Evolutionary conservation across 1,140 invertebrate genomes (phyloP), one percentile per base, ranked within the genome.

Genomic region (Temnothorax longispinosus): DNA sequence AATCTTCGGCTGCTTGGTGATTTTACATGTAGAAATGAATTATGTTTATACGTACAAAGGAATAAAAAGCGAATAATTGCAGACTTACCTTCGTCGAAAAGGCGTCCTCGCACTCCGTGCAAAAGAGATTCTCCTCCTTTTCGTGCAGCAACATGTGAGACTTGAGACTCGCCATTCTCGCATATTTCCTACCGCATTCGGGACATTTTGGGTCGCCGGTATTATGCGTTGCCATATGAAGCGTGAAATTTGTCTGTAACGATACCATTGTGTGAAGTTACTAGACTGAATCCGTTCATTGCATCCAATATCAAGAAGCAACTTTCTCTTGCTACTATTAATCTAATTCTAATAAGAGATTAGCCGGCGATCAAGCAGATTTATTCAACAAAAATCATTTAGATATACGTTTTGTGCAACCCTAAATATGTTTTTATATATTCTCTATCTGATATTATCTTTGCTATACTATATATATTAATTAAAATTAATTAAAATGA

Each of bases 61-160:
- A 72, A 76, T 54, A 77, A 64, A 5, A 47, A 54, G 76, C 60
- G 56, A 67, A 80, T 35, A 72, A 69, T 76, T 58, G 21, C 18
- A 35, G 44, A 92, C 92, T 92, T 93, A 97, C 97, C 95, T 97
- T 96, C 41, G 96, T 96, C 77, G 95, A 94, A 94, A 97, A 97
- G 90, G 97, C 96, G 86, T 97, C 97, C 18, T 96, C 96, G 94
- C 97, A 98, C 91, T 97, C 97, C 11, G 95, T 95, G 92, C 97
- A 98, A 88, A 96, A 96, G 15, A 97, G 93, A 90, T 95, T 96
- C 92, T 98, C 97, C 89, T 97, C 97, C 87, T 96, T 96, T 91
- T 97, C 96, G 89, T 98, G 97, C 7, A 97, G 84, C 91, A 96
- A 93, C 84, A 98, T 95, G 91, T 98, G 97, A n/a, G 97, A 96